Evolutionary conservation across 2,797 vertebrate genomes (phyloP).

Genomic region (Antennarius maculatus): DNA sequence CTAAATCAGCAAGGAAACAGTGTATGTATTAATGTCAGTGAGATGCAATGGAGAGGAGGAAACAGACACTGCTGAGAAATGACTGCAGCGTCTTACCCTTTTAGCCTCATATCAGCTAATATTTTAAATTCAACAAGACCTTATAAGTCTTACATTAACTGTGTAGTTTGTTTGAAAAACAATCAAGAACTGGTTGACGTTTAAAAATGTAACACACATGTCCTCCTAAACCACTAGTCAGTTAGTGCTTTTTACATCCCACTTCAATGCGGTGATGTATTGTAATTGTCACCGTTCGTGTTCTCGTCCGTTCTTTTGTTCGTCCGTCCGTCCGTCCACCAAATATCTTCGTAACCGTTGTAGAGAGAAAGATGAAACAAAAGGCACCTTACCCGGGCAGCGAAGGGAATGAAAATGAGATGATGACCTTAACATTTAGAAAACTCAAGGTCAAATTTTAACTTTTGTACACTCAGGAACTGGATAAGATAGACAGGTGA

Average conservation of each 20-base stretch:
- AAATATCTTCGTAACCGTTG: too few relatives aligned
- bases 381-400: too few relatives aligned
- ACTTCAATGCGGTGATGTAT: too few relatives aligned
- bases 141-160: conserved; percentile 16
- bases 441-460: too few relatives aligned
- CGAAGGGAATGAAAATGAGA: too few relatives aligned
- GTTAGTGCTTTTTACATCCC: conserved; percentile 1
- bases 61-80: conserved; percentile 19
- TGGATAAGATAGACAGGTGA: too few relatives aligned
- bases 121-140: conserved; percentile 22
- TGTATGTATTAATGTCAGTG: conserved; percentile 47
- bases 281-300: too few relatives aligned
- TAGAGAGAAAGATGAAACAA: too few relatives aligned
- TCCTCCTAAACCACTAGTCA: conserved; percentile 26
- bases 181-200: conserved; percentile 18
- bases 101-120: conserved; percentile 3
- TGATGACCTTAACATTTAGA: too few relatives aligned
- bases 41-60: conserved; percentile 26
- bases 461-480: too few relatives aligned
- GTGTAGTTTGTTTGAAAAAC: neutral
- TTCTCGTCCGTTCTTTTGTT: too few relatives aligned
- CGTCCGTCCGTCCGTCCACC: too few relatives aligned
- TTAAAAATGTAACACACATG: neutral
- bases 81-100: neutral
- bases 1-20: conserved; percentile 55